phyloP scores from a whole-genome alignment of 2,113 vertebrate genomes.

The Heterotilapia buettikoferi region DNA sequence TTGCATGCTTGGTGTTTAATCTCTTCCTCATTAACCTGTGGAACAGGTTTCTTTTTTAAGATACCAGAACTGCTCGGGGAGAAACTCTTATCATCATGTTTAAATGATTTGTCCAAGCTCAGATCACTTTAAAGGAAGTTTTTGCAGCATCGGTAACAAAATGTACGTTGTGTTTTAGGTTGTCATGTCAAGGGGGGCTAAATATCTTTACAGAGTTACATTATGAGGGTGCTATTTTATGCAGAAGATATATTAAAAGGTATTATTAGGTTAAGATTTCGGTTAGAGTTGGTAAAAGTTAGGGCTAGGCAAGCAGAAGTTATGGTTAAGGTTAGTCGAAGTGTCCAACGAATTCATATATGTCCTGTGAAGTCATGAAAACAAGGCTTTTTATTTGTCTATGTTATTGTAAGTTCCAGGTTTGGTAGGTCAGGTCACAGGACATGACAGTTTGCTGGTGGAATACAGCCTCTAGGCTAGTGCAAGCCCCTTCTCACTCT shows the following conservation, averaged over 20 bases:
- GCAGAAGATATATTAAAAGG: background rate
- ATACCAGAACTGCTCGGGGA: background rate
- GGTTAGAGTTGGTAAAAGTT: background rate
- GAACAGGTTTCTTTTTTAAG: background rate
- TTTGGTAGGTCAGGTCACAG: slow-evolving; percentile 52
- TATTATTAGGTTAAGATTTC: background rate
- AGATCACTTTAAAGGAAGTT: background rate
- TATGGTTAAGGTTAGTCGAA: background rate
- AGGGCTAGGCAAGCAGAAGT: background rate
- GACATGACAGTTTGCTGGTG: slow-evolving; percentile 42
- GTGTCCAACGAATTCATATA: background rate
- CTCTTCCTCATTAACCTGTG: slow-evolving; percentile 8
- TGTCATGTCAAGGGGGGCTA: background rate
- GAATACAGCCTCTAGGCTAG: slow-evolving; percentile 20
- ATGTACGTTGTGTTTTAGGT: background rate
- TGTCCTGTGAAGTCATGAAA: background rate
- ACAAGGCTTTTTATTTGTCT: background rate
- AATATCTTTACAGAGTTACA: background rate
- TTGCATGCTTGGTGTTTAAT: background rate
- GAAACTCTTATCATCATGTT: background rate
- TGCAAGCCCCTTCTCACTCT: slow-evolving; percentile 19
- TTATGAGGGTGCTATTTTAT: background rate
- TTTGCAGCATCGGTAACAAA: background rate
- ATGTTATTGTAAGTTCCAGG: slow-evolving; percentile 17
- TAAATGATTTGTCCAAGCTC: background rate